phyloP scores from a whole-genome alignment of 2,888 invertebrate genomes.

The Drosophila mulleri region DNA sequence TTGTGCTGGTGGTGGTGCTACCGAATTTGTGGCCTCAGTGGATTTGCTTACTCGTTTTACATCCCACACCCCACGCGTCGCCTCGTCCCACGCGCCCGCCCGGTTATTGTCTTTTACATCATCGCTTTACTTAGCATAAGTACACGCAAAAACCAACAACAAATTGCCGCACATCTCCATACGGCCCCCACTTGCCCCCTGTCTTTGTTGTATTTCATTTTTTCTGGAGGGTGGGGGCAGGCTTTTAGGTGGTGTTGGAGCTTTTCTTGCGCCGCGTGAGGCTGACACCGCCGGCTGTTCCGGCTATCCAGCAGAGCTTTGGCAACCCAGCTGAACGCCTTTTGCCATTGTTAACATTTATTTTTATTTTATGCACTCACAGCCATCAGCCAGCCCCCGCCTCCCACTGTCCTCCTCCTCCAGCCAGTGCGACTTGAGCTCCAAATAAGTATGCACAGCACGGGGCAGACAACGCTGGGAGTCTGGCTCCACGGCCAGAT shows the following conservation, averaged over 20 bases:
- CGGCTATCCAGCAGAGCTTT: conserved; percentile 24
- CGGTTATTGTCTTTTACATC: conserved; percentile 78
- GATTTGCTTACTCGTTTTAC: conserved; percentile 63
- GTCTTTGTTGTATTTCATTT: conserved; percentile 11
- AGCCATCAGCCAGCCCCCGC: conserved; percentile 23
- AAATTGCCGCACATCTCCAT: conserved; percentile 57
- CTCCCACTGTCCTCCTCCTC: not conserved
- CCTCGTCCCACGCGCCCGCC: conserved; percentile 4
- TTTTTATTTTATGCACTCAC: conserved; percentile 81
- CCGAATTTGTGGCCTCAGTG: conserved; percentile 69
- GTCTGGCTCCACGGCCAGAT: conserved; percentile 26
- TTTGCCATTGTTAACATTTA: conserved; percentile 80
- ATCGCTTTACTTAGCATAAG: conserved; percentile 79
- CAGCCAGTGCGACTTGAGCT: conserved; percentile 64
- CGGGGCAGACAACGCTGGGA: conserved; percentile 56
- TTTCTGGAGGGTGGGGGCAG: not conserved
- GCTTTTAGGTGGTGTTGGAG: no score
- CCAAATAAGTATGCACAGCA: conserved; percentile 80
- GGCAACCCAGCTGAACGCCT: conserved; percentile 64
- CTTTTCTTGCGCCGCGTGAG: conserved; percentile 71
- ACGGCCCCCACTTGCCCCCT: not conserved
- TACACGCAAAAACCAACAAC: conserved; percentile 68
- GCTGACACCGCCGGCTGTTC: conserved; percentile 57
- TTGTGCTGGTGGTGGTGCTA: conserved; percentile 10
- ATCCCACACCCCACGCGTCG: conserved; percentile 1